phyloP scores from a whole-genome alignment of 2,113 vertebrate genomes.

The Zapus hudsonius region DNA sequence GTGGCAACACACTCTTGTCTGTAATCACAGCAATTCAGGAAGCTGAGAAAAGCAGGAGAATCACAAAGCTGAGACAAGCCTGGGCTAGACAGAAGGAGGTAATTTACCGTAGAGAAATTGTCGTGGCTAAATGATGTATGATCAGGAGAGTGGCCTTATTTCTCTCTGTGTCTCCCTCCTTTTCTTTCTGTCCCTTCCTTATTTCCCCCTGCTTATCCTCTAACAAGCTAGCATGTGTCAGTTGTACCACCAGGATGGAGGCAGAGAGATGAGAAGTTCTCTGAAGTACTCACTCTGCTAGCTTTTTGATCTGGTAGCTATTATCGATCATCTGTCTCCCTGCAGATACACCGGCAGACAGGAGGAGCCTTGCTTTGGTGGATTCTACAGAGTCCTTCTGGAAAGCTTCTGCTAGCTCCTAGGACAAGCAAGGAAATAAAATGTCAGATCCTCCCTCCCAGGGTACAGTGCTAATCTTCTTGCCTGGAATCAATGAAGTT shows the following conservation, averaged over 20 bases:
- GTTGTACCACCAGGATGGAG: not conserved
- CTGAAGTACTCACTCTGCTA: constrained; percentile 84
- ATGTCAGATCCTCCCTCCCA: not conserved
- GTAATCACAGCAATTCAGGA: no score
- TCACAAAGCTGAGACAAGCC: no score
- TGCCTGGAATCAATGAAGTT: not conserved
- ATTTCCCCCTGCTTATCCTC: not conserved
- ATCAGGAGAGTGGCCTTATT: not conserved
- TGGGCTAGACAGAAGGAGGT: not conserved
- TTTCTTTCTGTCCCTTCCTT: not conserved
- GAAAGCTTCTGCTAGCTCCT: constrained; percentile 87
- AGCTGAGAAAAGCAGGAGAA: no score
- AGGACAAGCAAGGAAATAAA: not conserved
- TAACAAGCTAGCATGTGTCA: not conserved
- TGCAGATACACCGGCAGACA: constrained; percentile 88
- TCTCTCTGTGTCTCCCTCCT: no score
- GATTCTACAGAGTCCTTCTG: constrained; percentile 83
- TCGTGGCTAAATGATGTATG: not conserved
- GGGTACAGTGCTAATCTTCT: not conserved
- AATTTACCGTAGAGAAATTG: not conserved
- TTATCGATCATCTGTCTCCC: constrained; percentile 87
- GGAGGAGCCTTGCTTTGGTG: constrained; percentile 82
- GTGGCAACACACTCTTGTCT: no score
- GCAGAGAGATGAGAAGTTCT: not conserved
- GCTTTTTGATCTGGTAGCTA: constrained; percentile 88